These are phyloP conservation scores for Neodiprion pinetum DNA, from an alignment of 1,140 invertebrate genomes.

Conservation along the genomic window DNA sequence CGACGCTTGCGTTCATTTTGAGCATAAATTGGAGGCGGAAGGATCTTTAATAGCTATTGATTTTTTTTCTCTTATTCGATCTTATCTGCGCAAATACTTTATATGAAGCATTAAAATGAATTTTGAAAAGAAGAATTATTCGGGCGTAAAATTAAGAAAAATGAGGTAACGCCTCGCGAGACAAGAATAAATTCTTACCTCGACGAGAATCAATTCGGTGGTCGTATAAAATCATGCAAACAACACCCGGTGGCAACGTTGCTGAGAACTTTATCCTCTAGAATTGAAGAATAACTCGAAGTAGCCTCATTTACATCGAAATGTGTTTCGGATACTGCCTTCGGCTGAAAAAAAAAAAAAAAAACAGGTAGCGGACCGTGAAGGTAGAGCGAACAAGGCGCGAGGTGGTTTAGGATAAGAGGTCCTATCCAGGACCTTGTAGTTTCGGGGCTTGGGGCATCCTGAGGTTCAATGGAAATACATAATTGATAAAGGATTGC, in stretches of 20 bases:
- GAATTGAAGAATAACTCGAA: conserved; percentile 4
- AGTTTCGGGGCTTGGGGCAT: no score
- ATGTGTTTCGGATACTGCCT: conserved; percentile 15
- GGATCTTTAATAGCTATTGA: no score
- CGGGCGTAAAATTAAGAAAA: background rate
- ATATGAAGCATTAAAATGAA: no score
- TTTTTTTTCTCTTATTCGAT: no score
- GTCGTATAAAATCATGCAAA: background rate
- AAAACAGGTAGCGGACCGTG: background rate
- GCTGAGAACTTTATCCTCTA: background rate
- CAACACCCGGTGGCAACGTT: background rate
- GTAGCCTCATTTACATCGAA: conserved; percentile 19
- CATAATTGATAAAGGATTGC: background rate
- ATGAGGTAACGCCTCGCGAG: background rate
- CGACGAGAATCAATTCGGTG: background rate
- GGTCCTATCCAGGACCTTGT: no score
- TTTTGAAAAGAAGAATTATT: no score
- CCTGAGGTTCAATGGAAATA: background rate
- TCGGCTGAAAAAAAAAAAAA: background rate
- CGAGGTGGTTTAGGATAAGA: no score
- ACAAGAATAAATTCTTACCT: background rate
- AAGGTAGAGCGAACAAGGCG: background rate
- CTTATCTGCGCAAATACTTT: no score
- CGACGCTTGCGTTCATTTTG: no score
- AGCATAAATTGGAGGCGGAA: no score